phyloP scores from a whole-genome alignment of 2,888 invertebrate species.

The Eristalis intricaria region DNA sequence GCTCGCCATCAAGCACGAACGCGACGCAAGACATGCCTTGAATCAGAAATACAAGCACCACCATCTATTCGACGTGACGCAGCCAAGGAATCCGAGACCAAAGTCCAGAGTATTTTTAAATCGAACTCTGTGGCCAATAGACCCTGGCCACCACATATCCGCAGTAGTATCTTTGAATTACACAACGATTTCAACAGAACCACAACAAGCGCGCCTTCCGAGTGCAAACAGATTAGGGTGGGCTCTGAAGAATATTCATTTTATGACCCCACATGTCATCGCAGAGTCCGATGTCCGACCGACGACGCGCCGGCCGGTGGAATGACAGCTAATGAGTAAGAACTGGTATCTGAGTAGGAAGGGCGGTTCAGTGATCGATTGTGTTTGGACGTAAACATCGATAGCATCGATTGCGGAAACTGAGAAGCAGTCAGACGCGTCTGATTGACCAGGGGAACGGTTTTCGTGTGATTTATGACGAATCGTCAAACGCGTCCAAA shows the following conservation, averaged over 20 bases:
- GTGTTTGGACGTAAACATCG: not conserved
- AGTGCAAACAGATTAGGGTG: slow-evolving; percentile 21
- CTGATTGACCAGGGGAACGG: not conserved
- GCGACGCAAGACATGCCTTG: not conserved
- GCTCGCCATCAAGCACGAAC: not conserved
- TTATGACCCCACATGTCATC: slow-evolving; percentile 23
- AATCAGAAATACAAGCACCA: slow-evolving; percentile 3
- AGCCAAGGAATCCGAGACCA: slow-evolving; percentile 1
- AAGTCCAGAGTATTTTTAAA: slow-evolving; percentile 29
- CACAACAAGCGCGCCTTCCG: not conserved
- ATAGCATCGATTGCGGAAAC: slow-evolving; percentile 14
- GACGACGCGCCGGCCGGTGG: no score
- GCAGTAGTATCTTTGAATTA: slow-evolving; percentile 4
- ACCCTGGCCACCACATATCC: not conserved
- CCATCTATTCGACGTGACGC: slow-evolving; percentile 3
- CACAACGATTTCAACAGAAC: slow-evolving; percentile 14
- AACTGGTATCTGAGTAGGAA: not conserved
- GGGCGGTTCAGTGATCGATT: not conserved
- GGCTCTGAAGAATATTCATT: slow-evolving; percentile 8
- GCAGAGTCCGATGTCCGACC: slow-evolving; percentile 20
- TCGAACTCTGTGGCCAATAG: not conserved
- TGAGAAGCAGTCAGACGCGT: not conserved
- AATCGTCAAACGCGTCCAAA: slow-evolving; percentile 16
- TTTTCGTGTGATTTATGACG: not conserved
- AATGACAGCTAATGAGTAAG: not conserved